phyloP scores from a whole-genome alignment of 2,113 vertebrate genomes.

The Cyrtonyx montezumae region DNA sequence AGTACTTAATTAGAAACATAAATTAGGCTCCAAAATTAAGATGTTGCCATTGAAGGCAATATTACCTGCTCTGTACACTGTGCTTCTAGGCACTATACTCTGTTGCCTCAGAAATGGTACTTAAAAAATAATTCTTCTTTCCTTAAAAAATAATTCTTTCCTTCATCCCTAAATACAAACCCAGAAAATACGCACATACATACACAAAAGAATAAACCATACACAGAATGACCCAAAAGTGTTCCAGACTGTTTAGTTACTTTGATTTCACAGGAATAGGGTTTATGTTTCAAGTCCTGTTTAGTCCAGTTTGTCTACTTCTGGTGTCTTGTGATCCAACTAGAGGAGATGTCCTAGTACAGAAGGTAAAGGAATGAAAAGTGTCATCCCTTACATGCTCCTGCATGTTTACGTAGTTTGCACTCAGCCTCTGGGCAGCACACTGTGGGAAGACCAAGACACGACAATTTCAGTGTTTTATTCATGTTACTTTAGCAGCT shows the following conservation, averaged over 20 bases:
- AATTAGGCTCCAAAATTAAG: neutral
- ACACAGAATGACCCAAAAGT: neutral
- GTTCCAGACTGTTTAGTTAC: neutral
- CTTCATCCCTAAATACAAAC: neutral
- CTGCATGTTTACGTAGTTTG: neutral
- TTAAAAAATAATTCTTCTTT: neutral
- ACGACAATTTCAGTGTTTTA: neutral
- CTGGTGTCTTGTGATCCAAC: fast-evolving
- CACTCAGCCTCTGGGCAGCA: neutral
- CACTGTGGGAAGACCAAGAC: neutral
- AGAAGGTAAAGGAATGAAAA: neutral
- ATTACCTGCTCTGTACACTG: neutral
- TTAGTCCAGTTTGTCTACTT: neutral
- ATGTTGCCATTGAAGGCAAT: neutral
- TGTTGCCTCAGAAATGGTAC: neutral
- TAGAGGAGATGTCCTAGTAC: neutral
- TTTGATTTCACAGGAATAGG: neutral
- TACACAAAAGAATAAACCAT: neutral
- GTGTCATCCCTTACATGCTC: neutral
- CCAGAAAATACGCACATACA: neutral
- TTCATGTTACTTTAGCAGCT: constrained; percentile 14
- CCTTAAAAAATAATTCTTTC: neutral
- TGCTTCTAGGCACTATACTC: fast-evolving
- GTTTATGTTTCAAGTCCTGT: neutral
- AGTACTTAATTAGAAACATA: neutral